Conservation (phyloP, 1,140 invertebrate species). For the Bombyx mori region ASM3026992v2 NC_085129.1:5194501-5195000, state of each 20-base stretch:
- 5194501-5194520: conserved; percentile 67
- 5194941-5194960: conserved; percentile 45
- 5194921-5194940: conserved; percentile 30
- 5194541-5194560: conserved; percentile 17
- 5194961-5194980: conserved; percentile 28
- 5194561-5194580: conserved; percentile 51
- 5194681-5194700: conserved; percentile 11
- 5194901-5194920: conserved; percentile 20
- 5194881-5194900: conserved; percentile 28
- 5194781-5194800: conserved; percentile 12
- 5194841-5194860: conserved; percentile 26
- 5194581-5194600: conserved; percentile 35
- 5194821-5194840: conserved; percentile 26
- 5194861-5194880: conserved; percentile 29
- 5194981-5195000: conserved; percentile 31
- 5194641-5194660: conserved; percentile 57
- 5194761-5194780: conserved; percentile 11
- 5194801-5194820: conserved; percentile 18
- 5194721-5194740: conserved; percentile 10
- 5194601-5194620: conserved; percentile 31
- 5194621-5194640: conserved; percentile 38
- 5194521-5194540: conserved; percentile 45
- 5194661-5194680: conserved; percentile 47
- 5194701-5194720: conserved; percentile 10
- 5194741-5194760: conserved; percentile 13